Evolutionary conservation across 2,888 invertebrate genomes (phyloP).

Genomic region (Stenodera caucasica): DNA sequence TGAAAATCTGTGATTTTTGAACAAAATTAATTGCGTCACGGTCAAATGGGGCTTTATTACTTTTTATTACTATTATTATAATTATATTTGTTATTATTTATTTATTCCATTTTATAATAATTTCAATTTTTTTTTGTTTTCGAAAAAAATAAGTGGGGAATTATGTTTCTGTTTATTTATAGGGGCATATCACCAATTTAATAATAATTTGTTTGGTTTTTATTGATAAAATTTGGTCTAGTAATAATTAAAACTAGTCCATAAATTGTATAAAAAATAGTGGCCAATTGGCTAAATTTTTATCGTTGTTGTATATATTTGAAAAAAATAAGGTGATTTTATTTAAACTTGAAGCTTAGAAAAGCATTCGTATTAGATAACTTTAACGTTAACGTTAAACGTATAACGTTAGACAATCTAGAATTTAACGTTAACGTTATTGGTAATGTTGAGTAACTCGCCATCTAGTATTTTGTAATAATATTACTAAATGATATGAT

Average conservation of each 20-base stretch:
- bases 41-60: not conserved
- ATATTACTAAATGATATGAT: too few relatives aligned
- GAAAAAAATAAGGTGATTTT: not conserved
- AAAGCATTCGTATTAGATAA: not conserved
- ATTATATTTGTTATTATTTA: not conserved
- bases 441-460: not conserved
- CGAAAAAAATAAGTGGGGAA: not conserved
- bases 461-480: too few relatives aligned
- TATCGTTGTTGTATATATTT: not conserved
- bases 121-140: not conserved
- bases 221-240: not conserved
- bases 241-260: slow-evolving; percentile 1
- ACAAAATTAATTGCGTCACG: not conserved
- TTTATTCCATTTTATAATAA: slow-evolving; percentile 1
- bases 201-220: not conserved
- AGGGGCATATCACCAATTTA: not conserved
- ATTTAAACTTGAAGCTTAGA: not conserved
- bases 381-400: not conserved
- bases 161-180: not conserved
- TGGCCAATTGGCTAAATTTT: not conserved
- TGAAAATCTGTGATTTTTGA: not conserved
- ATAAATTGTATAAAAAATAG: not conserved
- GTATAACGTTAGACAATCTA: not conserved
- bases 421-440: not conserved
- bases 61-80: not conserved